Evolutionary conservation across 2,888 invertebrate species (phyloP), one percentile per base, ranked within the genome.

Genomic region (Rhagonycha fulva): DNA sequence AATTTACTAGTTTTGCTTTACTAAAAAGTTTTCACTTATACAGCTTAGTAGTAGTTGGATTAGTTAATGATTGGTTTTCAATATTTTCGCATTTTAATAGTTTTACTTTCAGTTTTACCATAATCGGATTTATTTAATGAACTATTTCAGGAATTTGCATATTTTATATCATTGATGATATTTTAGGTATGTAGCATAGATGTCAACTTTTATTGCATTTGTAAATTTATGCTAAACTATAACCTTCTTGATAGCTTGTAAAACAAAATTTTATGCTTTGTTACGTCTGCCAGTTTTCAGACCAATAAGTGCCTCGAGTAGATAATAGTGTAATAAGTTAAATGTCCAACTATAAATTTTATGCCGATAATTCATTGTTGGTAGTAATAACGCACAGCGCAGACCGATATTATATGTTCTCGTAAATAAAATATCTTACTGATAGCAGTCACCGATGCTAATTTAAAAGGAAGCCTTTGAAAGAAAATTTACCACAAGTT

Each of bases 181-280:
- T 7, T 47, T 4, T 47, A 47, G 12, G 32, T 32, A 32, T 32
- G 4, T 47, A 47, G n/a, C n/a, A 7, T 47, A 47, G n/a, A n/a
- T n/a, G 47, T 47, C 47, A 47, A 47, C 47, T 47, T 47, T 47
- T n/a, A 47, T 47, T 47, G n/a, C n/a, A n/a, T 2, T n/a, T 47
- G 5, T 47, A n/a, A 47, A 47, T 47, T 47, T 47, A 47, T 47
- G 19, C 68, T 74, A 67, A 68, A 67, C 67, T 32, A 74, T 63
- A 61, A 71, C 47, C 28, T 60, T 32, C 32, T 70, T 70, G 74
- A 74, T 74, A 71, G 74, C 61, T 74, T 60, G 68, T 70, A 70
- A 71, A 74, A 70, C 23, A 23, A 70, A 71, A 71, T 72, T 72
- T 71, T 72, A 68, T 72, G 76, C 70, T 72, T 67, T 69, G 72